Base-by-base conservation (phyloP, 2,888 invertebrate genomes). In the Meandrusa payeni region DNA sequence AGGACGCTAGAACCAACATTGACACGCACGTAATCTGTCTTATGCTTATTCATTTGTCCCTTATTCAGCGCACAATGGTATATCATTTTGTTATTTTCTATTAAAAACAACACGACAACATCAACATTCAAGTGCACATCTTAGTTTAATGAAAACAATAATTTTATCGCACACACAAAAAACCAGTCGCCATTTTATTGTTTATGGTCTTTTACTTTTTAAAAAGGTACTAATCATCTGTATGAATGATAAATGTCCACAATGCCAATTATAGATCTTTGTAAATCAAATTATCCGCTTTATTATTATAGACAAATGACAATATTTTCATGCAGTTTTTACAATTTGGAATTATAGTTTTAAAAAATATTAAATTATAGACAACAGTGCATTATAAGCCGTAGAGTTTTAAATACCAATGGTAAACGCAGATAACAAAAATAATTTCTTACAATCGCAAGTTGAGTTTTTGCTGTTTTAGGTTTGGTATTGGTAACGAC, bases 141-240 rank as follows among this genome's bases (percentile, higher is more conserved):
- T 46, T 41, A 57, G 65, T 73, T 67, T 67, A 46, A 64, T 54
- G 72, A 82, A 83, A 85, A 86, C 82, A 85, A 82, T 81, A 72
- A 76, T 72, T 82, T 75, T 67, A 77, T 76, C 74, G 75, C 86
- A 87, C 86, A 87, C 86, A 87, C 87, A 81, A 86, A 83, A 87
- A 87, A 81, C 78, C 70, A 69, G 68, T 78, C 85, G 88, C 88
- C 88, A 88, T 88, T 85, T 88, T 88, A 76, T 83, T 88, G 76
- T 83, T 81, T 88, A 83, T 88, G 87, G 80, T 44, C 57, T 57
- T 61, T 66, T 57, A n/a, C 36, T 54, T 62, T 67, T 68, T 63
- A 29, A 44, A 33, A 41, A 43, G 15, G 22, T 38, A 46, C 34
- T 19, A 33, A 41, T 41, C 19, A 41, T 34, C 20, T 2, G 9